Base-by-base conservation (phyloP, 2,113 vertebrate genomes). In the Turdus rufiventris region DNA sequence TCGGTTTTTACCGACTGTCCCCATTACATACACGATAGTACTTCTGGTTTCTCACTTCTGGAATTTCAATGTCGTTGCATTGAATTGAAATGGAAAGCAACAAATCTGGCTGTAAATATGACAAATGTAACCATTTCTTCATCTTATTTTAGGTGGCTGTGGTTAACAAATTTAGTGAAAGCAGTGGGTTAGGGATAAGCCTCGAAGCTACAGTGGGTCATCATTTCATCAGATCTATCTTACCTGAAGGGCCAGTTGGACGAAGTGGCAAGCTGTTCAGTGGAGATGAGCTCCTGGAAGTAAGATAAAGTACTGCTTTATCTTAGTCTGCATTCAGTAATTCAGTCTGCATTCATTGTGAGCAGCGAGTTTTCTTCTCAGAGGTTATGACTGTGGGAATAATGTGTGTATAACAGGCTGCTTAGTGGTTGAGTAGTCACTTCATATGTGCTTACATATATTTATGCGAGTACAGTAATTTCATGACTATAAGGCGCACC, bases 221-320 rank as follows among this genome's bases (percentile, higher is more conserved):
- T 97, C 99, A 99, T 97, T 99, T 99, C 97, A 98, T 99, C 88
- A 98, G 99, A 68, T 99, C 99, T 29, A 95, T 99, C 31, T 98
- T 99, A 74, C 99, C 99, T 0, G 99, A 99, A 94, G 99, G 99
- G 20, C 99, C 99, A 4, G 98, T 99, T 16, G 99, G 99, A n/a
- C 98, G 98, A 93, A 98, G 98, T 1, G 98, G 98, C 77, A 99
- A 98, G 80, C 97, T 99, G 29, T 99, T 98, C 95, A 99, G 99
- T 88, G 99, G 99, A 93, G 99, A 99, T 85, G 99, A 99, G 65
- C 98, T 99, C 4, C 94, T 99, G 9, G 99, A 99, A 98, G 99
- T 99, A 97, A 97, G 97, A 76, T 58, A 51, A 93, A 45, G 16
- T 24, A 14, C 18, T 33, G 9, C 14, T 63, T 72, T 61, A 5